Conservation (phyloP, 2,113 vertebrate species). For the Lathamus discolor region DNA sequence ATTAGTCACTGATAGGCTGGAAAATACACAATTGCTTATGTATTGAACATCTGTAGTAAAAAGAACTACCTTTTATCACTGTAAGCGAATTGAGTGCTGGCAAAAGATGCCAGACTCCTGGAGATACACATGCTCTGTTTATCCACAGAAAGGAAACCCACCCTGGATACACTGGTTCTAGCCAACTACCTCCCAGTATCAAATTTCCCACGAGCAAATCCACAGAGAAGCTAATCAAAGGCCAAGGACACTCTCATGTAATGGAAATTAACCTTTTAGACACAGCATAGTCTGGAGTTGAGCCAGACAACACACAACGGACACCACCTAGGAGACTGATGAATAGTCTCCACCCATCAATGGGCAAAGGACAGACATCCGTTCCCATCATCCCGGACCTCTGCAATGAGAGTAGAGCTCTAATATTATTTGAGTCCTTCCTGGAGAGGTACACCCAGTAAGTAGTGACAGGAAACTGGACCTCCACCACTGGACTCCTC, state of each 20-base stretch:
- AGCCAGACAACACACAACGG: constrained; percentile 29
- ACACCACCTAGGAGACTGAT: constrained; percentile 26
- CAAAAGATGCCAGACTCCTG: constrained; percentile 3
- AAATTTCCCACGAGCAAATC: background rate
- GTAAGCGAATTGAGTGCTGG: background rate
- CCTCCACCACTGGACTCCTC: background rate
- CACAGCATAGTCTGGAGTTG: constrained; percentile 4
- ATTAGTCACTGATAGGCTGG: background rate
- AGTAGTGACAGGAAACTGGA: constrained; percentile 10
- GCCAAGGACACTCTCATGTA: constrained; percentile 42
- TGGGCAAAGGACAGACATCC: constrained; percentile 32
- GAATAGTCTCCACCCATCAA: constrained; percentile 28
- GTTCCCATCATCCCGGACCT: constrained; percentile 23
- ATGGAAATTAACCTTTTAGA: constrained; percentile 61
- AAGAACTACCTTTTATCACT: background rate
- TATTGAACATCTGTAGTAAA: background rate
- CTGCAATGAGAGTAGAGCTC: background rate
- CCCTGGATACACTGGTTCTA: constrained; percentile 16
- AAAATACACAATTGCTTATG: background rate
- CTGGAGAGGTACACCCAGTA: constrained; percentile 25
- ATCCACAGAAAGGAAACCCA: constrained; percentile 49
- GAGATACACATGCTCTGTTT: constrained; percentile 27
- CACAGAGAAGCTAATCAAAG: background rate
- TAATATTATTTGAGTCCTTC: constrained; percentile 35
- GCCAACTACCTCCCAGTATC: constrained; percentile 18